Evolutionary conservation across 1,140 invertebrate species (phyloP), one percentile per base, ranked within the genome.

Genomic region (Belonocnema kinseyi): DNA sequence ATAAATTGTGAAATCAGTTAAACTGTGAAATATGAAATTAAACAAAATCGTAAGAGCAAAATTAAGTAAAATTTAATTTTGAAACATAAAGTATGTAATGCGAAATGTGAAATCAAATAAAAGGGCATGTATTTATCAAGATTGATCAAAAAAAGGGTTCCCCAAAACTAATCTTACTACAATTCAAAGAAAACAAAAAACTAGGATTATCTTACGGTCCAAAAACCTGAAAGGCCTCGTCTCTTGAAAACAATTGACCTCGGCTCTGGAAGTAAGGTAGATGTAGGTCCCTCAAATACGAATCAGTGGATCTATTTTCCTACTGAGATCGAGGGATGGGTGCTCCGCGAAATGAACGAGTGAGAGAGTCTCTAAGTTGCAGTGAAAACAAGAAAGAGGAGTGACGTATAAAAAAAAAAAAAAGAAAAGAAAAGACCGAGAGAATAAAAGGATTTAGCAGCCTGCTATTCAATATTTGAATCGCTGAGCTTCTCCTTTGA

Each of bases 391-490:
- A 66, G 21, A 21, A 21, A 66, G 58, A 54, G 2, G 53, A 11
- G 12, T 33, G 58, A 66, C 26, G 21, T 14, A 33, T 66, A 16
- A 66, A 66, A 33, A 61, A 61, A 33, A 13, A 61, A 61, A 21
- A 16, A 61, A 51, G 71, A 33, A 58, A 53, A 54, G 16, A 26
- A 72, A 75, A 56, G 54, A 26, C 46, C 72, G 54, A 40, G 40
- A 33, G 73, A 74, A 82, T 80, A 81, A 86, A 80, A 83, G 82
- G 80, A 83, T 85, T 86, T 85, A 80, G 80, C 80, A 80, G 83
- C 77, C 13, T 77, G 50, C 81, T 80, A 86, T 85, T 84, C 83
- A 86, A 86, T 86, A 86, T 86, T 86, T 87, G 85, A 83, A 86
- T 86, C 82, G 85, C 61, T 78, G 74, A 81, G 82, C 75, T 82